phyloP scores from a whole-genome alignment of 2,888 invertebrate genomes.

The Muscina levida region DNA sequence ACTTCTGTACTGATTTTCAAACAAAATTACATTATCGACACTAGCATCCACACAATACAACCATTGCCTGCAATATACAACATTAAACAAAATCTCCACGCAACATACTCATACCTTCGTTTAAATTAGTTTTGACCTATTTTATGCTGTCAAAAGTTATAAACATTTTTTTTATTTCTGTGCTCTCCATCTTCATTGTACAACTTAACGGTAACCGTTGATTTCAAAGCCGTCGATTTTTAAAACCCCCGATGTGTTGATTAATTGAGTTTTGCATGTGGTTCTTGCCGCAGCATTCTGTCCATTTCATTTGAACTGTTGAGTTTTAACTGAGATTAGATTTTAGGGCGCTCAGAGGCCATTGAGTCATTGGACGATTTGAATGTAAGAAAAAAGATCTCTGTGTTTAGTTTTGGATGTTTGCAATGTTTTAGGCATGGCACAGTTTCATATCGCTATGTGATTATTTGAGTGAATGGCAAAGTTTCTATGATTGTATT shows the following conservation, averaged over 20 bases:
- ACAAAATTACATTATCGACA: too few species aligned
- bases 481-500: too few species aligned
- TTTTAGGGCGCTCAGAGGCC: slow-evolving; percentile 31
- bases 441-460: too few species aligned
- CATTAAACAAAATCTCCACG: too few species aligned
- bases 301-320: slow-evolving; percentile 14
- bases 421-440: too few species aligned
- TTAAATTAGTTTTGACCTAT: slow-evolving; percentile 74
- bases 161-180: slow-evolving; percentile 47
- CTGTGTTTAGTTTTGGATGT: too few species aligned
- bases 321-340: slow-evolving; percentile 29
- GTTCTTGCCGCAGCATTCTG: slow-evolving; percentile 27
- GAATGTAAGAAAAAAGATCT: slow-evolving; percentile 36
- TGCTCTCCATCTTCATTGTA: not conserved
- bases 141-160: slow-evolving; percentile 69
- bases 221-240: slow-evolving; percentile 41
- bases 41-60: too few species aligned
- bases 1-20: too few species aligned
- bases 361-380: slow-evolving; percentile 39
- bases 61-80: too few species aligned
- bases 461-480: too few species aligned
- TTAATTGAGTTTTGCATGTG: slow-evolving; percentile 68
- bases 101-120: too few species aligned
- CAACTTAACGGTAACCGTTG: slow-evolving; percentile 42
- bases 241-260: slow-evolving; percentile 67